A percentile compares a stretch with the other conserved stretches of the same genome.
Conservation (phyloP, 2,113 vertebrate species). For the Spea multiplicata region DNA sequence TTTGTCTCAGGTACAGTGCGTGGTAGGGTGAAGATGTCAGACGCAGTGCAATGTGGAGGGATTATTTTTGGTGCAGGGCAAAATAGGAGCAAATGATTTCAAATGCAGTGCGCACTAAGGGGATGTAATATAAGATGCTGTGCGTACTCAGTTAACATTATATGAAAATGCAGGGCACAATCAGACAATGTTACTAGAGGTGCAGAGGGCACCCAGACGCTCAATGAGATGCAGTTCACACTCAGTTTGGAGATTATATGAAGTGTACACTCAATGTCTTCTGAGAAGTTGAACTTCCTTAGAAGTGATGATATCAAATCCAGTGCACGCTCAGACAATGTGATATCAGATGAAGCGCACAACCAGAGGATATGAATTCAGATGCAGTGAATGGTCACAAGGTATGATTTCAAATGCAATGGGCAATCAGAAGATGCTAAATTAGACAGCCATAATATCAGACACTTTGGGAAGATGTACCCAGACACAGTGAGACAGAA, state of each 20-base stretch:
- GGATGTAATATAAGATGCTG: conserved; percentile 28
- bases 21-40: conserved; percentile 45
- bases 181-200: conserved; percentile 15
- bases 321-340: not conserved
- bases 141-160: not conserved
- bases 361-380: conserved; percentile 14
- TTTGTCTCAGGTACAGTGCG: conserved; percentile 46
- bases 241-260: not conserved
- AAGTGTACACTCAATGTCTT: conserved; percentile 3
- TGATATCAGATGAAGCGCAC: conserved; percentile 28
- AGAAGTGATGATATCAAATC: no score
- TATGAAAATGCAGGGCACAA: conserved; percentile 23
- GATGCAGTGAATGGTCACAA: conserved; percentile 10
- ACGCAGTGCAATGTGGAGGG: conserved; percentile 41
- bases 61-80: conserved; percentile 35
- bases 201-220: conserved; percentile 15
- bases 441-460: not conserved
- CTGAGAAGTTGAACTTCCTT: not conserved
- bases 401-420: not conserved
- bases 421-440: not conserved
- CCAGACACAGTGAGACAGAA: not conserved
- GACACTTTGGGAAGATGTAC: not conserved
- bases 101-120: conserved; percentile 35
- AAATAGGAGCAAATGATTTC: conserved; percentile 37
- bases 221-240: conserved; percentile 16